A percentile compares a stretch with the other conserved stretches of the same genome.
These are phyloP conservation scores for Verasper variegatus DNA, from an alignment of 2,113 vertebrate genomes.

Conservation along the genomic window DNA sequence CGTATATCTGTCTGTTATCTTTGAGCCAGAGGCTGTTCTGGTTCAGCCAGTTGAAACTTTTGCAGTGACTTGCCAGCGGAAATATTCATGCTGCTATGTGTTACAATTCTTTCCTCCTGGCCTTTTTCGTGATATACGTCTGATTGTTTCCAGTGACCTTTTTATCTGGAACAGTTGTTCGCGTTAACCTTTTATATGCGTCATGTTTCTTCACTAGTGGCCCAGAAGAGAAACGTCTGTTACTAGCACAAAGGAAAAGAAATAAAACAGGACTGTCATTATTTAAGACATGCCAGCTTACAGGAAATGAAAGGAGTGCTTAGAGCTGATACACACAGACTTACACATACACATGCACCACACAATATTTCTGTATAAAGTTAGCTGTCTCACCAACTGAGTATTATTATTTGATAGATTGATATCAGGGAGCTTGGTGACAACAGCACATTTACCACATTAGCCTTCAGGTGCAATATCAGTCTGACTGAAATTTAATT, in stretches of 20 bases:
- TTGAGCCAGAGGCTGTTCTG: constrained; percentile 8
- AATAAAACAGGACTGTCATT: constrained; percentile 48
- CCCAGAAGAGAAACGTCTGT: constrained; percentile 48
- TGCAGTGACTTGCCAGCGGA: not conserved
- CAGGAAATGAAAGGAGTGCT: constrained; percentile 57
- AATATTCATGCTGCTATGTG: constrained; percentile 43
- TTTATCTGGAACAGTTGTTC: constrained; percentile 66
- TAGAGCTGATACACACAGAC: constrained; percentile 10
- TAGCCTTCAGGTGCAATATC: constrained; percentile 40
- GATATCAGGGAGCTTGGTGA: constrained; percentile 42
- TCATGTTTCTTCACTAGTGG: constrained; percentile 71
- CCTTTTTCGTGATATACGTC: constrained; percentile 53
- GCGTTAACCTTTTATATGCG: constrained; percentile 72
- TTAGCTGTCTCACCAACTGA: constrained; percentile 41
- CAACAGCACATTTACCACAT: constrained; percentile 42
- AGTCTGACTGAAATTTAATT: constrained; percentile 55
- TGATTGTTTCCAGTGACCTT: constrained; percentile 68
- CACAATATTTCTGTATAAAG: constrained; percentile 50
- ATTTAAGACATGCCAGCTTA: constrained; percentile 45
- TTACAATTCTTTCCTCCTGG: constrained; percentile 2
- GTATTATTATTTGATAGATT: constrained; percentile 63
- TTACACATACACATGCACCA: constrained; percentile 1
- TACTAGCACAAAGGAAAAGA: constrained; percentile 30
- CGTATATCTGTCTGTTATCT: constrained; percentile 4
- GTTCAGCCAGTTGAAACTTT: constrained; percentile 32